Conservation (phyloP, 2,113 vertebrate species). For the Phalacrocorax aristotelis region DNA sequence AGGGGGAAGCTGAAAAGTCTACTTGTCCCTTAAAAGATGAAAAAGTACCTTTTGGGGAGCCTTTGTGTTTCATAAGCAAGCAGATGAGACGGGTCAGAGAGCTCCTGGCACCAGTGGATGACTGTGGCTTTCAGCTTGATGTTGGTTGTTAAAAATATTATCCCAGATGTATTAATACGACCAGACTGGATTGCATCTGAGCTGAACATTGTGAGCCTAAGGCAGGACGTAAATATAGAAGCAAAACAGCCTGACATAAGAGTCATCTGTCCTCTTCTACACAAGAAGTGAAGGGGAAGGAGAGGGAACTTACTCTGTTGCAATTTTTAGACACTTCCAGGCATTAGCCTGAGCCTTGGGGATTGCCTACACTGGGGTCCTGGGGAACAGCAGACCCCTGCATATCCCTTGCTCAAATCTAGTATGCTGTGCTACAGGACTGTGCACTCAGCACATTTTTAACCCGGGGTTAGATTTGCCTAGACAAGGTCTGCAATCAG, state of each 20-base stretch:
- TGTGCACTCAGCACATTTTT: constrained; percentile 33
- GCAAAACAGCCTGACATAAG: constrained; percentile 61
- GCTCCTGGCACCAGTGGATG: background rate
- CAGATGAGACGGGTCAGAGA: background rate
- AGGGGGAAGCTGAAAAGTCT: background rate
- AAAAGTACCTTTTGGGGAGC: background rate
- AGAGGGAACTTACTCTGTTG: background rate
- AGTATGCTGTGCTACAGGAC: background rate
- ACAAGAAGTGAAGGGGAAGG: constrained; percentile 20
- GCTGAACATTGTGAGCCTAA: constrained; percentile 68
- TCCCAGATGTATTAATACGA: constrained; percentile 57
- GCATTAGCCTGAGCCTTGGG: background rate
- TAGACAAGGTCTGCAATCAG: background rate
- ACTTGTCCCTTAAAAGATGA: background rate
- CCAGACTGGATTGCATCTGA: constrained; percentile 62
- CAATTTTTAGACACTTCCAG: background rate
- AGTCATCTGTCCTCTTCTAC: constrained; percentile 60
- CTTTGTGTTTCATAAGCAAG: background rate
- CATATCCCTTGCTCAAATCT: accelerated
- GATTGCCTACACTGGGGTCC: background rate
- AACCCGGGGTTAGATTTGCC: background rate
- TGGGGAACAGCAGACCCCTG: background rate
- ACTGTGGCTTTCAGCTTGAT: constrained; percentile 54
- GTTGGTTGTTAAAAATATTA: constrained; percentile 62
- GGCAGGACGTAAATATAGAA: constrained; percentile 72